A percentile compares a stretch with the other conserved stretches of the same genome.
phyloP scores from a whole-genome alignment of 2,888 invertebrate species.

The Sesia bembeciformis region DNA sequence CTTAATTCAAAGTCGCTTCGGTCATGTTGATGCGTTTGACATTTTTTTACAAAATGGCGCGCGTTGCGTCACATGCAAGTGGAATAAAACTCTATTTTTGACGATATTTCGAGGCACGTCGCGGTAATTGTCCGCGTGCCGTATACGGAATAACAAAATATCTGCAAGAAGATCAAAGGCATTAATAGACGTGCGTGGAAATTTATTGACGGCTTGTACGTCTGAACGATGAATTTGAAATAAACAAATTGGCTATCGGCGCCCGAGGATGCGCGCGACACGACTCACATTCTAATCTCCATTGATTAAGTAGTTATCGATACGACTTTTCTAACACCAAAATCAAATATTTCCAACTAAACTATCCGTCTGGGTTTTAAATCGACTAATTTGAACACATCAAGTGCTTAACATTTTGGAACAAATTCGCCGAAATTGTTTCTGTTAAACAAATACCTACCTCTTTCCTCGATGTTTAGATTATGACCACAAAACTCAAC shows the following conservation, averaged over 20 bases:
- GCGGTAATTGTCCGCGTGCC: slow-evolving; percentile 55
- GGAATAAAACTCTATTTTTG: slow-evolving; percentile 36
- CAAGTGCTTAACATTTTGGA: background rate
- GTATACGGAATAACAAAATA: slow-evolving; percentile 62
- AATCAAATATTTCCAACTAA: slow-evolving; percentile 14
- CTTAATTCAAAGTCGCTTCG: slow-evolving; percentile 1
- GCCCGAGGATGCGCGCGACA: slow-evolving; percentile 24
- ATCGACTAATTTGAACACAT: background rate
- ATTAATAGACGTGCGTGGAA: slow-evolving; percentile 63
- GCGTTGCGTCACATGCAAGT: slow-evolving; percentile 4
- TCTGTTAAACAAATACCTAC: no score
- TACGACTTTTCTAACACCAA: slow-evolving; percentile 26
- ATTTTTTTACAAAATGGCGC: slow-evolving; percentile 13
- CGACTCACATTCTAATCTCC: slow-evolving; percentile 39
- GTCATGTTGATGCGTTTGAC: slow-evolving; percentile 35
- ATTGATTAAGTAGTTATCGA: slow-evolving; percentile 27
- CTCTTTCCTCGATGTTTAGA: background rate
- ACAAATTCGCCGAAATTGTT: background rate
- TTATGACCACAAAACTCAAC: background rate
- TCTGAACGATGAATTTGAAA: slow-evolving; percentile 47
- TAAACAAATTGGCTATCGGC: slow-evolving; percentile 36
- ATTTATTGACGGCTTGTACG: slow-evolving; percentile 53
- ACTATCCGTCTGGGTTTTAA: slow-evolving; percentile 2
- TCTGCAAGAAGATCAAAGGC: slow-evolving; percentile 66
- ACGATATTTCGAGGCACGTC: slow-evolving; percentile 59